phyloP scores from a whole-genome alignment of 1,140 invertebrate genomes.

The Eumaeus atala region DNA sequence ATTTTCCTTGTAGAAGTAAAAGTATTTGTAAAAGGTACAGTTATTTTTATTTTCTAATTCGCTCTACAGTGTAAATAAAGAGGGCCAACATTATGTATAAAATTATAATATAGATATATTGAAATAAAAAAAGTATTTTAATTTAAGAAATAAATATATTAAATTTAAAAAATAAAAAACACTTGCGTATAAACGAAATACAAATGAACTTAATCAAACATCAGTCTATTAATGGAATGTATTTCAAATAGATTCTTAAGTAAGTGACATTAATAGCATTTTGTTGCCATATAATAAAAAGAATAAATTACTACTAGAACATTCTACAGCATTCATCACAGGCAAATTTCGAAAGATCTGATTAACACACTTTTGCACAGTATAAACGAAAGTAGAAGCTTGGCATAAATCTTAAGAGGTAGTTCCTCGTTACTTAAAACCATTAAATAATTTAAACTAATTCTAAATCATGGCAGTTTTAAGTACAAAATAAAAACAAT shows the following conservation, averaged over 20 bases:
- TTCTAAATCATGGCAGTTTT: conserved; percentile 7
- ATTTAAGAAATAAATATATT: conserved; percentile 11
- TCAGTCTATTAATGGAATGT: conserved; percentile 26
- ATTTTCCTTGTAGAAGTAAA: too few species aligned
- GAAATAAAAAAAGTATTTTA: too few species aligned
- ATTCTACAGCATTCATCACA: neutral
- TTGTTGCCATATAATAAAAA: too few species aligned
- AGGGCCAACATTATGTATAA: too few species aligned
- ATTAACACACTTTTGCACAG: conserved; percentile 1
- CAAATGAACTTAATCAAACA: conserved; percentile 5
- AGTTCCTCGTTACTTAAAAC: neutral
- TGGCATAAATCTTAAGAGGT: too few species aligned
- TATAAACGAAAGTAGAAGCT: too few species aligned
- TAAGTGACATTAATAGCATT: neutral
- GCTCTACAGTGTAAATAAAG: too few species aligned
- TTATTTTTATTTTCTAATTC: too few species aligned
- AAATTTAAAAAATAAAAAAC: conserved; percentile 5
- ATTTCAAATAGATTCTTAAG: conserved; percentile 4
- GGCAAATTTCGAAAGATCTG: neutral
- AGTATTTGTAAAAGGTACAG: too few species aligned
- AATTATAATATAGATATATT: too few species aligned
- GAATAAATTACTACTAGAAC: too few species aligned
- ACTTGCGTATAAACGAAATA: neutral
- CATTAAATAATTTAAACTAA: conserved; percentile 7
- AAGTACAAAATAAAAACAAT: neutral